Evolutionary conservation across 2,888 invertebrate genomes (phyloP).

Genomic region (Athalia circularis): DNA sequence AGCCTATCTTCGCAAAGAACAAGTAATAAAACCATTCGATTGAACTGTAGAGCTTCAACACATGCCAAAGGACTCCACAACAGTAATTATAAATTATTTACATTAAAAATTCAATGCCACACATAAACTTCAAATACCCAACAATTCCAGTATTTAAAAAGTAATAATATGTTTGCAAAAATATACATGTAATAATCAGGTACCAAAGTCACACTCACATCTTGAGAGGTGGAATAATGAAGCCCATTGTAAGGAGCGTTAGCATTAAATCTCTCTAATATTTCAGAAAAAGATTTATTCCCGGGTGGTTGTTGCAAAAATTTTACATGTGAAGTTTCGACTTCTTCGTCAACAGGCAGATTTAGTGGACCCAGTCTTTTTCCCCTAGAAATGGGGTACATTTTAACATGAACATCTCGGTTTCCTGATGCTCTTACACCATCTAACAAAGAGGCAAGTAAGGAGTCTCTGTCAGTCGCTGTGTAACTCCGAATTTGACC

Average conservation of each 20-base stretch:
- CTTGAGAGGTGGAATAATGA: constrained; percentile 96
- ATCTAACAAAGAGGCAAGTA: constrained; percentile 96
- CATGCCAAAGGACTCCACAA: constrained; percentile 34
- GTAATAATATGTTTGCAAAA: constrained; percentile 35
- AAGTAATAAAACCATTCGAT: constrained; percentile 33
- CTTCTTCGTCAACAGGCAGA: constrained; percentile 96
- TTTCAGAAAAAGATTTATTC: constrained; percentile 83
- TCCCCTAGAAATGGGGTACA: constrained; percentile 88
- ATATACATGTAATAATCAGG: constrained; percentile 26
- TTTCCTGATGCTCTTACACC: constrained; percentile 98
- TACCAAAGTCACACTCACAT: constrained; percentile 81
- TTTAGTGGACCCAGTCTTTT: constrained; percentile 92
- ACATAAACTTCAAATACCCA: background rate
- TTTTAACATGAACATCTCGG: constrained; percentile 95
- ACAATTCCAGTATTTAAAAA: constrained; percentile 14
- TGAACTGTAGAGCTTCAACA: constrained; percentile 33
- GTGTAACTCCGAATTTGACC: constrained; percentile 92
- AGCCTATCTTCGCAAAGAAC: constrained; percentile 10
- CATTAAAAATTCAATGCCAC: constrained; percentile 41
- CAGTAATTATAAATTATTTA: constrained; percentile 11
- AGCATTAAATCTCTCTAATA: constrained; percentile 95
- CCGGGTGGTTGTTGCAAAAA: constrained; percentile 82
- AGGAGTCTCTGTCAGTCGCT: constrained; percentile 96
- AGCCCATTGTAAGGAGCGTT: constrained; percentile 99
- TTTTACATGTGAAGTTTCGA: constrained; percentile 93